phyloP scores from a whole-genome alignment of 1,140 invertebrate species.

The Coenobita brevimanus region DNA sequence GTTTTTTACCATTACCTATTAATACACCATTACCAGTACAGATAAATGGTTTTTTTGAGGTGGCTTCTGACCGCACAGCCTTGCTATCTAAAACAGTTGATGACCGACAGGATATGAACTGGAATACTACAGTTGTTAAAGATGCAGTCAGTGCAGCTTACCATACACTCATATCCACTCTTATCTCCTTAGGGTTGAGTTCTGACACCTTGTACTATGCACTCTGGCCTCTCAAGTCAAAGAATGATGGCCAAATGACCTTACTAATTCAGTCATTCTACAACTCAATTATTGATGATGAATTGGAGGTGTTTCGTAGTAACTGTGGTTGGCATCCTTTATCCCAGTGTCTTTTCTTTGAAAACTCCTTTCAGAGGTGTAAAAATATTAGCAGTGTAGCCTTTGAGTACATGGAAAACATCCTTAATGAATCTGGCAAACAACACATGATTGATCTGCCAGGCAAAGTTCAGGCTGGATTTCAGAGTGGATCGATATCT shows the following conservation, averaged over 20 bases:
- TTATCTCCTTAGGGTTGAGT: conserved; percentile 4
- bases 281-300: background rate
- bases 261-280: conserved; percentile 24
- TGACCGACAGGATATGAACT: conserved; percentile 10
- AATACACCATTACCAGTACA: conserved; percentile 33
- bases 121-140: conserved; percentile 29
- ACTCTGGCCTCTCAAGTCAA: conserved; percentile 2
- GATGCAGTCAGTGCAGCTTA: conserved; percentile 37
- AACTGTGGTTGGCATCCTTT: no score
- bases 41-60: conserved; percentile 48
- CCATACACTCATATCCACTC: background rate
- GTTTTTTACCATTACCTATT: conserved; percentile 48
- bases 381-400: no score
- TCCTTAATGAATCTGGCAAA: no score
- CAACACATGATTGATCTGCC: no score
- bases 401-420: no score
- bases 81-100: conserved; percentile 30
- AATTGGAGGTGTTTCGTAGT: background rate
- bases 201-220: background rate
- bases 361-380: no score
- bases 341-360: no score
- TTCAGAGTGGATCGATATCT: no score
- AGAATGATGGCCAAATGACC: background rate
- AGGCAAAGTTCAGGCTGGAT: no score
- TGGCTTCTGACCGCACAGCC: conserved; percentile 43